phyloP scores from a whole-genome alignment of 2,888 invertebrate species.

The Candidula unifasciata region DNA sequence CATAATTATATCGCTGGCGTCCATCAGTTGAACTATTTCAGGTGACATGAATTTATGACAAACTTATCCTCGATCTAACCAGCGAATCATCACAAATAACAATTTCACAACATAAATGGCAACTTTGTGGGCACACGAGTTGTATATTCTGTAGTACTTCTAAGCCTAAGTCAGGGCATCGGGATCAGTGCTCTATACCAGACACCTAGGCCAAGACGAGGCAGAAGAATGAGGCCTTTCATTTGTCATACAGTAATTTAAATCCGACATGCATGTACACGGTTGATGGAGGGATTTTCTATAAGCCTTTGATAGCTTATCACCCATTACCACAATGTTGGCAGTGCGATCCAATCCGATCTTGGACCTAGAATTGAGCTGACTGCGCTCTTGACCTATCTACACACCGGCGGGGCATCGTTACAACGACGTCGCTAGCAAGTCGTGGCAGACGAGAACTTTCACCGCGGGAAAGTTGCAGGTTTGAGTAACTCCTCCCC shows the following conservation, averaged over 20 bases:
- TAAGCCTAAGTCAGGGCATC: too few species aligned
- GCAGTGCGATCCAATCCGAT: not conserved
- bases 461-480: too few species aligned
- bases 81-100: too few species aligned
- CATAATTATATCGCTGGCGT: not conserved
- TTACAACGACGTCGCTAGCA: not conserved
- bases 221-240: not conserved
- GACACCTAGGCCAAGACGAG: not conserved
- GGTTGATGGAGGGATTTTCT: constrained; percentile 17
- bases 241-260: not conserved
- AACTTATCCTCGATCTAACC: not conserved
- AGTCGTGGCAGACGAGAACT: too few species aligned
- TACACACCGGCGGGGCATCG: not conserved
- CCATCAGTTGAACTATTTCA: not conserved
- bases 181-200: not conserved
- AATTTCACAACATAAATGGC: too few species aligned
- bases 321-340: constrained; percentile 20
- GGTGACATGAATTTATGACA: not conserved
- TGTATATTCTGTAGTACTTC: too few species aligned
- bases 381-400: not conserved
- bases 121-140: too few species aligned
- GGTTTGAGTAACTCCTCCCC: too few species aligned
- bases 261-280: not conserved
- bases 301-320: constrained; percentile 36
- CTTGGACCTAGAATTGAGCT: not conserved